These are phyloP conservation scores for Lasioglossum malachurum DNA, from an alignment of 2,888 invertebrate genomes.

Conservation along the genomic window DNA sequence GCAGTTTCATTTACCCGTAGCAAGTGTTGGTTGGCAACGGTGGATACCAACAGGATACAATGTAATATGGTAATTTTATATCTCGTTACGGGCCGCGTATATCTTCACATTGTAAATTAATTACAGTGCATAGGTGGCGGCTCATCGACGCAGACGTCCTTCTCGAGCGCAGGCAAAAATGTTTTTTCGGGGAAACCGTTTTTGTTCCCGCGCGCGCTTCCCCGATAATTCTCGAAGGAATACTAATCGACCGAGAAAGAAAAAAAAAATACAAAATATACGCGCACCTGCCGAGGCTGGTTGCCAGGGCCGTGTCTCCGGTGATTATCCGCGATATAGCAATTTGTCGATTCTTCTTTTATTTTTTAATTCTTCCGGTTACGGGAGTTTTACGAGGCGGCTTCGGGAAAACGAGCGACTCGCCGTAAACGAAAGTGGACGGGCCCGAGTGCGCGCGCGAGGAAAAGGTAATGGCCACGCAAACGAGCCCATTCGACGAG, in stretches of 20 bases:
- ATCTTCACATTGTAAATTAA: conserved; percentile 23
- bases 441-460: background rate
- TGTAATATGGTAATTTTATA: conserved; percentile 27
- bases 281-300: conserved; percentile 36
- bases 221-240: conserved; percentile 3
- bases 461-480: conserved; percentile 26
- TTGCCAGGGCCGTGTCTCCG: conserved; percentile 24
- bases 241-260: background rate
- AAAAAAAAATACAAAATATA: background rate
- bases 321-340: conserved; percentile 41
- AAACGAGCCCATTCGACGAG: conserved; percentile 22
- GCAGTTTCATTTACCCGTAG: background rate
- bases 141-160: background rate
- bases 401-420: conserved; percentile 29
- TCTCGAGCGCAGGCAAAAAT: too few species aligned
- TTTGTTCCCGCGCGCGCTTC: conserved; percentile 24
- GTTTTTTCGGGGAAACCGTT: background rate
- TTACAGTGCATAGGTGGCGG: background rate
- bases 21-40: background rate
- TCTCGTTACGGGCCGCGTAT: conserved; percentile 13
- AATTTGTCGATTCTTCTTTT: conserved; percentile 51
- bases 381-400: conserved; percentile 32
- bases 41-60: background rate
- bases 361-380: conserved; percentile 36
- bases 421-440: conserved; percentile 20